Evolutionary conservation across 2,113 vertebrate genomes (phyloP), one percentile per base, ranked within the genome.

Genomic region (Archilochus colubris): DNA sequence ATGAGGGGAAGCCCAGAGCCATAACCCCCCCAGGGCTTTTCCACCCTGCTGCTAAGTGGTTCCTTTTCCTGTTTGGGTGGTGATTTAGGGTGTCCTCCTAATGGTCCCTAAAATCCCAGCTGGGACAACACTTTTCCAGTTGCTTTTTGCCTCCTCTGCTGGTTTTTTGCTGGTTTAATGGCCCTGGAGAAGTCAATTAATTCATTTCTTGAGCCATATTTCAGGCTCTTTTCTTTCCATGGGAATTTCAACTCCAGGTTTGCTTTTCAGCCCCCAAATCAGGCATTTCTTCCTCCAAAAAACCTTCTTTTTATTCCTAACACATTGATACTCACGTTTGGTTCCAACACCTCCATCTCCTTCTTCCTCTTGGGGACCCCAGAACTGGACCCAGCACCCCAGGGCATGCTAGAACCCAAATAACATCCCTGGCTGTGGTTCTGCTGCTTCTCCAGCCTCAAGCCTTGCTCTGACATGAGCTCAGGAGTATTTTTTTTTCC

Each of bases 181-280:
- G 33, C 12, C 31, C 10, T 7, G 17, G 31, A 36, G 36, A 55
- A 24, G 86, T 76, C 75, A 1, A 28, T 84, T 80, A 48, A 63
- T 69, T 40, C 69, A 22, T 82, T 82, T 28, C 24, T 76, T 36
- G 43, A 12, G 5, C 59, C 5, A 36, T 77, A 70, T 81, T 46
- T 68, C 73, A 57, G 62, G 14, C 5, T 15, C n/a, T n/a, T 63
- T 14, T 48, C 10, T 23, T 28, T 23, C n/a, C 7, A 5, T 0
- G 1, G 4, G 0, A 1, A 81, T 12, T 63, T 48, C 16, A 33
- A n/a, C n/a, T n/a, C n/a, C n/a, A n/a, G n/a, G n/a, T n/a, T n/a
- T n/a, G n/a, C n/a, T n/a, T n/a, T n/a, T n/a, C n/a, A n/a, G n/a
- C n/a, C n/a, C n/a, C n/a, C n/a, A 4, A 14, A 24, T 33, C 33